Evolutionary conservation across 2,888 invertebrate genomes (phyloP).

Genomic region (Andrena minutula): DNA sequence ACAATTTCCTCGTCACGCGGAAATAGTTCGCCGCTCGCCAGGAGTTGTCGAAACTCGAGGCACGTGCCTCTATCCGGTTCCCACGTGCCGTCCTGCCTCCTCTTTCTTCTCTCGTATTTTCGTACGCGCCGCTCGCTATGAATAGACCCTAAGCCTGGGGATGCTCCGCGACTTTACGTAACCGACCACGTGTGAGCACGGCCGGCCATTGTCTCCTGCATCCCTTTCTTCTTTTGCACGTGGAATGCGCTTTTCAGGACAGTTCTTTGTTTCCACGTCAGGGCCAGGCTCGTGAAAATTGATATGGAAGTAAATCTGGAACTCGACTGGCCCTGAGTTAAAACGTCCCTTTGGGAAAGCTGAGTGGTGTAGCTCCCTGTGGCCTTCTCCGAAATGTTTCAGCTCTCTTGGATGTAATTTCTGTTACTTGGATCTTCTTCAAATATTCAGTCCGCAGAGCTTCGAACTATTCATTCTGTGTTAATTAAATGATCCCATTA

Average conservation of each 20-base stretch:
- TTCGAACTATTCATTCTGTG: no score
- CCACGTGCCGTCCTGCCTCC: slow-evolving; percentile 62
- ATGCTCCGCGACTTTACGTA: slow-evolving; percentile 49
- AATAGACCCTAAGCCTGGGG: slow-evolving; percentile 58
- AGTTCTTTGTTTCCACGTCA: not conserved
- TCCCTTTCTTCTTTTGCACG: slow-evolving; percentile 5
- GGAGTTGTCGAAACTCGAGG: slow-evolving; percentile 77
- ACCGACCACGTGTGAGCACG: slow-evolving; percentile 52
- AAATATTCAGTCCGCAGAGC: no score
- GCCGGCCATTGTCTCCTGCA: slow-evolving; percentile 44
- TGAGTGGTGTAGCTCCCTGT: not conserved
- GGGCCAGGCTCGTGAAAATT: not conserved
- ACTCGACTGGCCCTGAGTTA: not conserved
- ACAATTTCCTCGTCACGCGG: slow-evolving; percentile 81
- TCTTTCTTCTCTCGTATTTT: slow-evolving; percentile 67
- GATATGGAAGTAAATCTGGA: slow-evolving; percentile 17
- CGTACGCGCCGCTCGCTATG: slow-evolving; percentile 66
- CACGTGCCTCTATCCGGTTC: slow-evolving; percentile 77
- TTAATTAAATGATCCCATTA: no score
- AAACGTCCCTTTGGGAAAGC: not conserved
- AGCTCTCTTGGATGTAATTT: not conserved
- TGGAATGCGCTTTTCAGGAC: not conserved
- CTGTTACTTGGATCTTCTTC: no score
- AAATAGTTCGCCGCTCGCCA: slow-evolving; percentile 80
- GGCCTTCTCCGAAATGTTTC: not conserved